These are phyloP conservation scores for Apotomis betuletana DNA, from an alignment of 2,888 invertebrate genomes.

Conservation along the genomic window DNA sequence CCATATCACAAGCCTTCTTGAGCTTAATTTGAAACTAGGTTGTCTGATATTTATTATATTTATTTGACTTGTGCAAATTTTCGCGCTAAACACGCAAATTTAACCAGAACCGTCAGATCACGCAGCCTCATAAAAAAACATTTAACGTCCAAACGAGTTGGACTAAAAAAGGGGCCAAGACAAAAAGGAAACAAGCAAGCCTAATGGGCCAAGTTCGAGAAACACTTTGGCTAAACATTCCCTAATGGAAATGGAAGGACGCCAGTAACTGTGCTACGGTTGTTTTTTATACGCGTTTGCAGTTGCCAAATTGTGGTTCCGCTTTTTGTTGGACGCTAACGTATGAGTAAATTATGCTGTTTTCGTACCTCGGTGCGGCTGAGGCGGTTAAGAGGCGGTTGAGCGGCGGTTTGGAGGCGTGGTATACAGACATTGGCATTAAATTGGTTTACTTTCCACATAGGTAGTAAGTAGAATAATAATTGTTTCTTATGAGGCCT, in stretches of 20 bases:
- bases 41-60: too few relatives aligned
- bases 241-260: conserved; percentile 82
- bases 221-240: conserved; percentile 82
- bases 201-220: conserved; percentile 80
- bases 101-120: conserved; percentile 32
- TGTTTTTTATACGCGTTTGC: conserved; percentile 70
- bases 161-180: conserved; percentile 70
- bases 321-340: conserved; percentile 48
- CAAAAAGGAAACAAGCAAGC: conserved; percentile 70
- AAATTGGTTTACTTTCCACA: too few relatives aligned
- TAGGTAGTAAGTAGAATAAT: too few relatives aligned
- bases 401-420: not conserved
- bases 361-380: not conserved
- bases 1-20: too few relatives aligned
- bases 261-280: conserved; percentile 68
- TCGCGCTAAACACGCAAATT: not conserved
- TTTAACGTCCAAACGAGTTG: conserved; percentile 63
- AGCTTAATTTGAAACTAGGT: too few relatives aligned
- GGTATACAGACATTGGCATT: not conserved
- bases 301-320: conserved; percentile 68
- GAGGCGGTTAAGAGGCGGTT: not conserved
- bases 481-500: too few relatives aligned
- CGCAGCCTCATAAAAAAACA: conserved; percentile 66
- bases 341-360: conserved; percentile 38
- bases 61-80: not conserved